Conservation (phyloP, 1,140 invertebrate genomes). For the Cardiocondyla obscurior region DNA sequence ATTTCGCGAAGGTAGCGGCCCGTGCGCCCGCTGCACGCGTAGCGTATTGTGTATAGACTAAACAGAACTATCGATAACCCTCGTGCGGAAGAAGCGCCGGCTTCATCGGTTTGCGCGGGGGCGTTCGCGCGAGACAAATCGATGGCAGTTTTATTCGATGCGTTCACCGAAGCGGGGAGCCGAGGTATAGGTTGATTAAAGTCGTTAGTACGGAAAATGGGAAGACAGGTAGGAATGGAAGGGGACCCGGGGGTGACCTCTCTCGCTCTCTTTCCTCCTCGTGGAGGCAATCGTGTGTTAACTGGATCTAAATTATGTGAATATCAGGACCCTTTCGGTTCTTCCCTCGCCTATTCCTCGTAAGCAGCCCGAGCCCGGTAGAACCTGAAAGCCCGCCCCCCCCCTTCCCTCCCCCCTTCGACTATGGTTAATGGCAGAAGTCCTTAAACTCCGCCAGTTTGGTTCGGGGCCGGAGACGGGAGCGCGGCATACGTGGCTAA, state of each 20-base stretch:
- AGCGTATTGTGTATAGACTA: conserved; percentile 14
- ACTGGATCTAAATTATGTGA: conserved; percentile 42
- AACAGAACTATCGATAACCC: conserved; percentile 47
- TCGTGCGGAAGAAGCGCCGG: background rate
- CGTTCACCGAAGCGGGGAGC: background rate
- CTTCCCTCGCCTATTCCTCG: background rate
- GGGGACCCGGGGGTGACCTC: background rate
- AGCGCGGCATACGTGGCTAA: conserved; percentile 38
- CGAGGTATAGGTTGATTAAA: conserved; percentile 21
- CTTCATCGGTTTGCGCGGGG: background rate
- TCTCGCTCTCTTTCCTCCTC: background rate
- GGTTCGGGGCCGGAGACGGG: background rate
- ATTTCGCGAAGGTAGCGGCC: conserved; percentile 1
- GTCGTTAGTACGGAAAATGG: conserved; percentile 10
- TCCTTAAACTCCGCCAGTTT: conserved; percentile 58
- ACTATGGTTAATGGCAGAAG: conserved; percentile 59
- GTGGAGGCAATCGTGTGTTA: conserved; percentile 33
- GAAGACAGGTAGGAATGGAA: background rate
- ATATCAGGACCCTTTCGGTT: conserved; percentile 42
- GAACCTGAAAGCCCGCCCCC: conserved; percentile 43
- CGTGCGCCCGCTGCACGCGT: too few relatives aligned
- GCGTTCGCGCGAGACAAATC: conserved; percentile 30
- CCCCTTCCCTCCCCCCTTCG: too few relatives aligned
- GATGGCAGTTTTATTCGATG: conserved; percentile 22
- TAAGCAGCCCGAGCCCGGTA: background rate